Conservation (phyloP, 2,888 invertebrate species). For the Sinotaia quadrata region DNA sequence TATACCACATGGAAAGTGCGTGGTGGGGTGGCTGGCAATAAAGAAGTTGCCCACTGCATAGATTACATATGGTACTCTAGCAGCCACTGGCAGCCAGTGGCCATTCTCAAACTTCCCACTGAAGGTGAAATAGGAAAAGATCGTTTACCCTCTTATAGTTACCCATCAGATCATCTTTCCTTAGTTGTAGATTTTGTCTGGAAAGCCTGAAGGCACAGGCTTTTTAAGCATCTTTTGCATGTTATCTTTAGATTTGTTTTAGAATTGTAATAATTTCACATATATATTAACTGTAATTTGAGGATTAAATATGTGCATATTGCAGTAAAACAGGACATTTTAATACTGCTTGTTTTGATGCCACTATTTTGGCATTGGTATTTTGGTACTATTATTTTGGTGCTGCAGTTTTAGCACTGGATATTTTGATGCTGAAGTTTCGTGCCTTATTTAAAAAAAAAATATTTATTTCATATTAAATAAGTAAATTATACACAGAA, state of each 20-base stretch:
- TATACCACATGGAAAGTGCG: slow-evolving; percentile 85
- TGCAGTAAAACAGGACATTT: no score
- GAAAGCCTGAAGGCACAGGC: not conserved
- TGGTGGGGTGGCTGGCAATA: slow-evolving; percentile 77
- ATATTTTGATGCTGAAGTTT: no score
- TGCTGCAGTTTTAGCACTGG: no score
- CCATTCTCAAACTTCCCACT: slow-evolving; percentile 77
- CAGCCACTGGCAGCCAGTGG: slow-evolving; percentile 76
- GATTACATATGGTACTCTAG: slow-evolving; percentile 76
- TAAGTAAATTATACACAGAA: no score
- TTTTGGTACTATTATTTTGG: no score
- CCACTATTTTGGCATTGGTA: no score
- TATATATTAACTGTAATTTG: no score
- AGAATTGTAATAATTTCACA: no score
- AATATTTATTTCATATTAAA: no score
- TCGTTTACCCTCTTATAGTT: slow-evolving; percentile 79
- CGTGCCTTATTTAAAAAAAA: no score
- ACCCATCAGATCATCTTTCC: slow-evolving; percentile 86
- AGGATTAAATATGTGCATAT: no score
- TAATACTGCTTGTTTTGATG: no score
- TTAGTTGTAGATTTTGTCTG: slow-evolving; percentile 72
- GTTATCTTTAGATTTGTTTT: not conserved
- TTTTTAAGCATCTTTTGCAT: not conserved
- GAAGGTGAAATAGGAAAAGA: slow-evolving; percentile 80
- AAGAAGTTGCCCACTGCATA: slow-evolving; percentile 81